Conservation (phyloP, 1,140 invertebrate genomes). For the Triops cancriformis region DNA sequence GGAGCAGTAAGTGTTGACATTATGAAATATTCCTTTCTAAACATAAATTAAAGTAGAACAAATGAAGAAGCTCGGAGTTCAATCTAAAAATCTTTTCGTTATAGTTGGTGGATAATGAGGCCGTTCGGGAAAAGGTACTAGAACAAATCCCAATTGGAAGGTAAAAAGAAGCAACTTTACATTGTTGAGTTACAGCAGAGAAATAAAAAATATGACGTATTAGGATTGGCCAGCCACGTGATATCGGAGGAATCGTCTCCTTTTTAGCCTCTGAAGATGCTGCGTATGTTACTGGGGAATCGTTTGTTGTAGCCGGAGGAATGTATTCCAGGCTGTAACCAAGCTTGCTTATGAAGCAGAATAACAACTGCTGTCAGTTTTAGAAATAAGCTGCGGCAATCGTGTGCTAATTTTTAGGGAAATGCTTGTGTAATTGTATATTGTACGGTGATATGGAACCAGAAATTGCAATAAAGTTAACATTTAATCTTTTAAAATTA, state of each 20-base stretch:
- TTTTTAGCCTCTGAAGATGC: conserved; percentile 88
- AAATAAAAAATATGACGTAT: conserved; percentile 19
- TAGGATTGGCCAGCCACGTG: conserved; percentile 55
- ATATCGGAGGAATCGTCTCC: conserved; percentile 73
- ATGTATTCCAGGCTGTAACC: conserved; percentile 49
- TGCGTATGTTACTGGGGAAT: conserved; percentile 89
- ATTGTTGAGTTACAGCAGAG: conserved; percentile 15
- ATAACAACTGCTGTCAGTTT: no score
- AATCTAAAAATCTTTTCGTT: background rate
- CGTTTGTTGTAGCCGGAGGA: conserved; percentile 72
- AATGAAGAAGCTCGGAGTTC: background rate
- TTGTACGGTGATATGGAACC: no score
- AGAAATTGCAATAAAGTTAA: no score
- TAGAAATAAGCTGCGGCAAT: no score
- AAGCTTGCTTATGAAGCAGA: no score
- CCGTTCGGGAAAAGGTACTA: conserved; percentile 27
- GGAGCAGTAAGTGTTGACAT: conserved; percentile 52
- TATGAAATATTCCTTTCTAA: no score
- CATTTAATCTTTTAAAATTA: no score
- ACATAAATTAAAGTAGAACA: no score
- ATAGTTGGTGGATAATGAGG: conserved; percentile 31
- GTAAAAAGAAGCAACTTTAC: conserved; percentile 24
- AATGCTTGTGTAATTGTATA: no score
- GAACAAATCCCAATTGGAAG: conserved; percentile 31
- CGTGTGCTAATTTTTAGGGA: no score